Evolutionary conservation across 2,888 invertebrate species (phyloP).

Genomic region (Octonoba sinensis): DNA sequence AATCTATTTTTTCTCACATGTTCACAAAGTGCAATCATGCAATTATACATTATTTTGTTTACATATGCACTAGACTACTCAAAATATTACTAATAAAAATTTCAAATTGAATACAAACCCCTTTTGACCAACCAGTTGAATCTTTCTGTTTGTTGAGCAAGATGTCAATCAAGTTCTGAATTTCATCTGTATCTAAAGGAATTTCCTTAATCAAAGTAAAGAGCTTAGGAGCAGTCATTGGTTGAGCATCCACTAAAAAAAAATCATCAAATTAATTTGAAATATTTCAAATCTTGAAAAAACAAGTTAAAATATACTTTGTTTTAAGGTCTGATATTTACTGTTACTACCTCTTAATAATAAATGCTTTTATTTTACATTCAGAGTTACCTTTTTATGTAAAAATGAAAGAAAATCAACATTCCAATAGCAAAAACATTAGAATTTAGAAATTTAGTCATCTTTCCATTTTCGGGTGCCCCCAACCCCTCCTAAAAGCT

Average conservation of each 20-base stretch:
- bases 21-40: too few species aligned
- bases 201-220: constrained; percentile 84
- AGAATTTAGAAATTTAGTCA: too few species aligned
- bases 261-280: not conserved
- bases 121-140: constrained; percentile 70
- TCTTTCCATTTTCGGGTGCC: too few species aligned
- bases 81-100: too few species aligned
- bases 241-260: constrained; percentile 10
- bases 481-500: too few species aligned
- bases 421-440: too few species aligned
- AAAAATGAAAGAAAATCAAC: too few species aligned
- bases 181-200: constrained; percentile 86
- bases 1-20: too few species aligned
- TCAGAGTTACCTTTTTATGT: not conserved
- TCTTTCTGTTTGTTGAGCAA: constrained; percentile 87
- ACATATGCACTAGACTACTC: too few species aligned
- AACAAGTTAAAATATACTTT: not conserved
- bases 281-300: not conserved
- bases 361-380: not conserved
- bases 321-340: not conserved
- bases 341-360: not conserved
- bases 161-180: constrained; percentile 89
- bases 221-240: constrained; percentile 69
- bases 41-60: too few species aligned
- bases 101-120: constrained; percentile 52